Conservation (phyloP, 2,113 vertebrate species). For the Stegastes partitus region DNA sequence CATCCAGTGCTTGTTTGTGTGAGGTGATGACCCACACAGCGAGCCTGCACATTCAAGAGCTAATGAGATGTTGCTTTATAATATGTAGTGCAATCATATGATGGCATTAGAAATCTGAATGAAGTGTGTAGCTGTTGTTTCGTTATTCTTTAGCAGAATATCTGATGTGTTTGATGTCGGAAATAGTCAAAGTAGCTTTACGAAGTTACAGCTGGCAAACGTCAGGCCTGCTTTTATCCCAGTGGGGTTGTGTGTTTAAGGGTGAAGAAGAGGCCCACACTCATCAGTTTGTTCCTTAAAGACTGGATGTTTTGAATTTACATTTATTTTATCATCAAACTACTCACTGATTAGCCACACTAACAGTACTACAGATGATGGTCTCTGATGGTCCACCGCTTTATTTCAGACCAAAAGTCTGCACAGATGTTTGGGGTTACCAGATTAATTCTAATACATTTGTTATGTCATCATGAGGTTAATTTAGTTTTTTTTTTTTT, state of each 20-base stretch:
- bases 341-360: not conserved
- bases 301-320: not conserved
- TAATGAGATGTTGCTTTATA: not conserved
- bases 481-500: no score
- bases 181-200: not conserved
- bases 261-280: not conserved
- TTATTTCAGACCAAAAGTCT: no score
- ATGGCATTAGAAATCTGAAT: not conserved
- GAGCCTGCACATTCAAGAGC: constrained; percentile 15
- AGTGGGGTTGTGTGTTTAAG: not conserved
- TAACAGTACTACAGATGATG: no score
- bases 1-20: constrained; percentile 50
- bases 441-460: no score
- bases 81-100: constrained; percentile 3
- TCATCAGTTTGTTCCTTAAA: not conserved
- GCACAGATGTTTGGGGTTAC: no score
- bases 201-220: not conserved
- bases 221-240: not conserved
- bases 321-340: not conserved
- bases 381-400: no score
- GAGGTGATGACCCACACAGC: constrained; percentile 28
- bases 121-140: not conserved
- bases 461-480: no score
- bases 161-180: constrained; percentile 1
- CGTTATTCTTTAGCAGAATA: not conserved